Base-by-base conservation (phyloP, 2,113 vertebrate genomes). In the Prietella phreatophila region DNA sequence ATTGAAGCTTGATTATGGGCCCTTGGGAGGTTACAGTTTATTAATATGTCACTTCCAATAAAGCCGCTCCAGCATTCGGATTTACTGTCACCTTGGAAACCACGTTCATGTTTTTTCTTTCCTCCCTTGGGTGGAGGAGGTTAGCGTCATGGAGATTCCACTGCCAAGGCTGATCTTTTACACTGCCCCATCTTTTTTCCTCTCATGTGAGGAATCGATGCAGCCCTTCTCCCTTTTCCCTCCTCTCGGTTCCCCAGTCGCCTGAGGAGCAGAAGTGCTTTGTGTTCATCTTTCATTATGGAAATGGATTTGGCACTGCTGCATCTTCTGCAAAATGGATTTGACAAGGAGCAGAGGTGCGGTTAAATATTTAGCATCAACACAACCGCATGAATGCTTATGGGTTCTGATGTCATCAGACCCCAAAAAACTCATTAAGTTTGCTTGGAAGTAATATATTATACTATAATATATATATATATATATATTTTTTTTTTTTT, bases 21-120 rank as follows among this genome's bases (percentile, higher is more conserved):
- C 88, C 92, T 93, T 47, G 75, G 84, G 93, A 92, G 93, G 91
- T 91, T 90, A 87, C 91, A 90, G 91, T 95, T 94, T 95, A 95
- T 95, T 94, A 95, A 94, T 91, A 90, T 95, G 94, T 95, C 94
- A 94, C 93, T 95, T 94, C 92, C 92, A 95, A 94, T 95, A 93
- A 93, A 91, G 88, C 86, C 84, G 86, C 86, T 81, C 27, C 76
- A 86, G 55, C 92, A 92, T 94, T 95, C 89, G 93, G 89, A 93
- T 93, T 85, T 82, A 55, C 19, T 33, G 93, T 95, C 75, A 91
- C 91, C 94, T 94, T 95, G 94, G 94, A 89, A 93, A 95, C 91
- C 83, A 84, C 87, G 83, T 92, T 89, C 89, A 60, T 90, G 30
- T 36, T 84, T 94, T 89, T 47, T 39, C 53, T n/a, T 81, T 81